Evolutionary conservation across 2,113 vertebrate species (phyloP).

Genomic region (Merops nubicus): DNA sequence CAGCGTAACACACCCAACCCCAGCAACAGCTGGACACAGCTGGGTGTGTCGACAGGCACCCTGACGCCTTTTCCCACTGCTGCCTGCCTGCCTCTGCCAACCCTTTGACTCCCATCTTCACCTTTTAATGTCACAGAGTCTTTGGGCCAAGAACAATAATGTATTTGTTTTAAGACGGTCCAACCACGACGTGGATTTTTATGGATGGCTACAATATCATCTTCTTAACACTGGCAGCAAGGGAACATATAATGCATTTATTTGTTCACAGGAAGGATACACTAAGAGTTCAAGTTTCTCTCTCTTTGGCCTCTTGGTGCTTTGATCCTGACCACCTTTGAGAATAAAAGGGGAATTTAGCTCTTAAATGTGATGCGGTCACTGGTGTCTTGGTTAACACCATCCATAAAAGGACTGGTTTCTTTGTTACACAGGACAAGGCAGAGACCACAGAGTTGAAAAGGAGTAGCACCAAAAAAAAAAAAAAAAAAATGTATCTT

Average conservation of each 20-base stretch:
- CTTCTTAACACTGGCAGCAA: neutral
- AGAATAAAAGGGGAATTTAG: constrained; percentile 46
- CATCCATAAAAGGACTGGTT: neutral
- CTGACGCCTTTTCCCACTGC: neutral
- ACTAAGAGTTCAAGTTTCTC: neutral
- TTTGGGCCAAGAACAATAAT: neutral
- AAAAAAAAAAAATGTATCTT: neutral
- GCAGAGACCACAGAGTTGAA: neutral
- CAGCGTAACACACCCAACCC: neutral
- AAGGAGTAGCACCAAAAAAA: neutral
- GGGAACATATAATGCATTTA: neutral
- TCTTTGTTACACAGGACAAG: neutral
- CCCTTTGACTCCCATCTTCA: neutral
- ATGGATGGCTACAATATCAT: neutral
- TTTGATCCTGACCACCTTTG: constrained; percentile 29
- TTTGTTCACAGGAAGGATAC: constrained; percentile 4
- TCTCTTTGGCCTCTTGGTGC: neutral
- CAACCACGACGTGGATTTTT: neutral
- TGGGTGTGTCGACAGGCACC: neutral
- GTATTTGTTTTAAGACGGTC: neutral
- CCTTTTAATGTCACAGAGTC: neutral
- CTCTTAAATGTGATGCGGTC: neutral
- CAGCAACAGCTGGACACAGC: neutral
- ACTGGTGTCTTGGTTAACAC: neutral
- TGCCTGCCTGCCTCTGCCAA: neutral